These are phyloP conservation scores for Petrocephalus sullivani DNA, from an alignment of 2,797 vertebrate species.

Conservation along the genomic window DNA sequence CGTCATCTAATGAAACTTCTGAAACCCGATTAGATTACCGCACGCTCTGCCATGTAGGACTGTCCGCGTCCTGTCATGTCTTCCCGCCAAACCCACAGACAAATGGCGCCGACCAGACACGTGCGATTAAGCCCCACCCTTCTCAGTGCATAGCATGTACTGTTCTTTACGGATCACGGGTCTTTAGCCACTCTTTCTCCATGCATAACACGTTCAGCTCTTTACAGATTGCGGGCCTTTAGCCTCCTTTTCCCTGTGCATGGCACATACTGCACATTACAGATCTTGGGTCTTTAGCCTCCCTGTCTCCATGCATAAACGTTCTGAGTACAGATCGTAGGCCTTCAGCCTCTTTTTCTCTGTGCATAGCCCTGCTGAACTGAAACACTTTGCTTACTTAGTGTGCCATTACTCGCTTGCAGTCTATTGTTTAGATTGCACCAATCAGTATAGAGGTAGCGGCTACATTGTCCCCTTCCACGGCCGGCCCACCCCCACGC, in stretches of 20 bases:
- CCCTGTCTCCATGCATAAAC: not conserved
- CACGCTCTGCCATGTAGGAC: not conserved
- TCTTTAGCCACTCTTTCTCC: not conserved
- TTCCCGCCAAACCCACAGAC: not conserved
- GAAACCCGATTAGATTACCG: not conserved
- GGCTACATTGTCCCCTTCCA: constrained; percentile 17
- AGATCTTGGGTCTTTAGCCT: not conserved
- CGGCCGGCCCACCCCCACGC: not conserved
- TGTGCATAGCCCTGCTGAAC: not conserved
- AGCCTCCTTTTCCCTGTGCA: not conserved
- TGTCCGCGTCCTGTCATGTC: not conserved
- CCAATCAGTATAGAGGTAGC: constrained; percentile 23
- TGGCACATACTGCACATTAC: not conserved
- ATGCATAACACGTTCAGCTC: not conserved
- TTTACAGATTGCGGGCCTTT: not conserved
- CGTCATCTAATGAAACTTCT: not conserved
- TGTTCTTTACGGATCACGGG: too few relatives aligned
- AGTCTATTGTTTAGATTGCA: constrained; percentile 25
- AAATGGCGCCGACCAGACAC: not conserved
- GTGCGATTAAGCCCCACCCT: not conserved
- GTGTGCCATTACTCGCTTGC: constrained; percentile 22
- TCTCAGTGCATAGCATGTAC: too few relatives aligned
- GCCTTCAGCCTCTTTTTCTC: not conserved
- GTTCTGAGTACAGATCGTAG: not conserved
- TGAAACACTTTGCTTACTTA: constrained; percentile 28